phyloP scores from a whole-genome alignment of 92 coral and sea anemone species.

The Umimayanthus kanabou region DNA sequence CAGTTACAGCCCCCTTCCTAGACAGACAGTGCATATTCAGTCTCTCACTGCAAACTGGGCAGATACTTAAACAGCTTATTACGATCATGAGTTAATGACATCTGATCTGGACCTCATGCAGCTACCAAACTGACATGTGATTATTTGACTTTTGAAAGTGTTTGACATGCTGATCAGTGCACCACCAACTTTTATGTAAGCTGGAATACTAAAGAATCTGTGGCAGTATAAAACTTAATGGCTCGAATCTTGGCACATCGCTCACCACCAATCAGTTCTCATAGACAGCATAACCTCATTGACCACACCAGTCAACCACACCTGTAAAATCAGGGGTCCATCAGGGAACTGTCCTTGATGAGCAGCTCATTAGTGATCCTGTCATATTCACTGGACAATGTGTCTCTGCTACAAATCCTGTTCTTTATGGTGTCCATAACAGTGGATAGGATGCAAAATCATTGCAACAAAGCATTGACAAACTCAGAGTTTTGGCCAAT shows the following conservation, averaged over 20 bases:
- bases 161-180: not conserved
- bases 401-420: not conserved
- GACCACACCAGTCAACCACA: too few species aligned
- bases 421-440: not conserved
- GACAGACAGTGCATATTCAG: not conserved
- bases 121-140: not conserved
- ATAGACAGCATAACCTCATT: not conserved
- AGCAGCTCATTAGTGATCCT: not conserved
- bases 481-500: constrained; percentile 8
- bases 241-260: not conserved
- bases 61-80: not conserved
- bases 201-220: not conserved
- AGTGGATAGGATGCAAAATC: not conserved
- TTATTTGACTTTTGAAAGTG: not conserved
- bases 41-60: constrained; percentile 3
- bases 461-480: constrained; percentile 12
- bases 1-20: constrained; percentile 36
- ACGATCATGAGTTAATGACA: not conserved
- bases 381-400: not conserved
- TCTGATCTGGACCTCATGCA: not conserved
- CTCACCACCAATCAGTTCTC: not conserved
- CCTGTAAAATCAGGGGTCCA: constrained; percentile 1
- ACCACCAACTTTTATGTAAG: not conserved
- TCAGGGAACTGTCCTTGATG: not conserved
- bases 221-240: not conserved